Base-by-base conservation (phyloP, 2,888 invertebrate species). In the Linnaemya tessellans region DNA sequence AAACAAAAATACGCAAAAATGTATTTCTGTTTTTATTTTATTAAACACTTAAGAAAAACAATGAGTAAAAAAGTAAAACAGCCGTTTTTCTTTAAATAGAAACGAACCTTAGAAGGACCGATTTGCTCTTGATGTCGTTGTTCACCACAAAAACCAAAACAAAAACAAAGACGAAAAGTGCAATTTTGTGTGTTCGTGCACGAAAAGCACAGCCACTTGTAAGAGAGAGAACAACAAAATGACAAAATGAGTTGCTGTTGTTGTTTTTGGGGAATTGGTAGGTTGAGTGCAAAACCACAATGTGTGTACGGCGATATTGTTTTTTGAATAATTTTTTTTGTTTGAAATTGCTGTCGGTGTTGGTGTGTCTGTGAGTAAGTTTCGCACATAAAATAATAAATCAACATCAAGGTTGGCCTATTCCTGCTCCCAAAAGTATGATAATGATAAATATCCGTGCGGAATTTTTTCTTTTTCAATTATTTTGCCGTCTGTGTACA, bases 101-200 rank as follows among this genome's bases (percentile, higher is more conserved):
- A 91, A 91, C 92, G 90, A 92, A 92, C 92, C 92, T 91, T 92
- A 92, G 92, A 92, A 92, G 92, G 92, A 92, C 90, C 90, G 92
- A 89, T 89, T 82, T 85, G 82, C 85, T 75, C 85, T 85, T 85
- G 85, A 85, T 85, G 85, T 82, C 65, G 79, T 82, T 78, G 77
- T 62, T 77, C 54, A 74, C 35, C 70, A 51, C 38, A 51, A 79
- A 73, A 81, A 43, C 51, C 75, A 56, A 58, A 15, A 58, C 13
- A 58, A 4, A 58, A 2, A 30, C 62, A 56, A 46, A 20, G 56
- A 51, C 62, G 13, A 68, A 20, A 25, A 46, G 22, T 67, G 64
- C n/a, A 51, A 67, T 60, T 68, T 54, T 15, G n/a, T 51, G 41
- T 54, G 54, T 64, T 77, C 49, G 77, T 67, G 35, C 62, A 62